Evolutionary conservation across 53 echinoderm and acorn worm genomes (phyloP).

Genomic region (Patiria pectinifera): DNA sequence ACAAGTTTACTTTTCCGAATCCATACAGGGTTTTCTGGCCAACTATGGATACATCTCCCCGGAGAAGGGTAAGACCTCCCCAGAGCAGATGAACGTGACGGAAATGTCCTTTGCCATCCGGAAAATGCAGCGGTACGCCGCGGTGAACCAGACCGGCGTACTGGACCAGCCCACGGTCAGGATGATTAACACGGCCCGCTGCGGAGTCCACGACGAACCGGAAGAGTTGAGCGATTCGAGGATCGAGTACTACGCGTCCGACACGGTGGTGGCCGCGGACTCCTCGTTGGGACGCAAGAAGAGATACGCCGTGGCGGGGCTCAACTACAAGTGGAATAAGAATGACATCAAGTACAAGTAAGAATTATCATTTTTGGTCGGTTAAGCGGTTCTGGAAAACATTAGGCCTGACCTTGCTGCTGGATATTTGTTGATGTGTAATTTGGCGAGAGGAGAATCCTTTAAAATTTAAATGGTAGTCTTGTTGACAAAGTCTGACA

Average conservation of each 20-base stretch:
- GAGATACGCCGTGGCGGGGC: slow-evolving; percentile 77
- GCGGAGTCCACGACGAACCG: slow-evolving; percentile 73
- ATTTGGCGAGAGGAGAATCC: too few species aligned
- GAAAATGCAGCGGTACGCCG: slow-evolving; percentile 76
- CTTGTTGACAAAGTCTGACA: too few species aligned
- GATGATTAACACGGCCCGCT: slow-evolving; percentile 71
- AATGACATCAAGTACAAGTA: slow-evolving; percentile 77
- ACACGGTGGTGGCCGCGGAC: not conserved
- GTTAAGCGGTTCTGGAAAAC: not conserved
- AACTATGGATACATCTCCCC: slow-evolving; percentile 49
- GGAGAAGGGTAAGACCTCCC: slow-evolving; percentile 41
- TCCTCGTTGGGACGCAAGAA: slow-evolving; percentile 30
- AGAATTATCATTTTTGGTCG: slow-evolving; percentile 3
- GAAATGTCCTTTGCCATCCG: slow-evolving; percentile 57
- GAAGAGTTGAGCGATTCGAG: slow-evolving; percentile 41
- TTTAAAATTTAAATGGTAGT: too few species aligned
- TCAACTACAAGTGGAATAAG: slow-evolving; percentile 71
- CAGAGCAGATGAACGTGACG: slow-evolving; percentile 42
- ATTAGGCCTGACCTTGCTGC: too few species aligned
- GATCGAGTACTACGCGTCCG: slow-evolving; percentile 15
- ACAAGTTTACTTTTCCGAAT: not conserved
- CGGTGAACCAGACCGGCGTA: slow-evolving; percentile 68
- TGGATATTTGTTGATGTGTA: too few species aligned
- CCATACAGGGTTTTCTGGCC: slow-evolving; percentile 39
- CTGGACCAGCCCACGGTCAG: slow-evolving; percentile 71